A percentile compares a stretch with the other conserved stretches of the same genome.
These are phyloP conservation scores for Merodon equestris DNA, from an alignment of 2,888 invertebrate genomes.

Conservation along the genomic window DNA sequence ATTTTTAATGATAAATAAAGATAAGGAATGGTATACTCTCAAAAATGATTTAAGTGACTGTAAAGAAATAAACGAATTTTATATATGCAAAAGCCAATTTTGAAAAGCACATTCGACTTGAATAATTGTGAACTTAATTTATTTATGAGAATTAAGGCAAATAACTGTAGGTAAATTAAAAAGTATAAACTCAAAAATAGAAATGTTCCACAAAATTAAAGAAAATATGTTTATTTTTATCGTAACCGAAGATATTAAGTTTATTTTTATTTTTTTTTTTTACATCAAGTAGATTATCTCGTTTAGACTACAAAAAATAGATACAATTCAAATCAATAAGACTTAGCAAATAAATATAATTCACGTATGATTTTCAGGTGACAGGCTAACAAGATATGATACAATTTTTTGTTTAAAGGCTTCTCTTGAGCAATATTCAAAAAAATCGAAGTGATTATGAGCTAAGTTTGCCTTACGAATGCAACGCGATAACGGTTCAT, in stretches of 20 bases:
- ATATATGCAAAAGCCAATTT: neutral
- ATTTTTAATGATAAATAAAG: neutral
- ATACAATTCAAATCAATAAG: too few relatives aligned
- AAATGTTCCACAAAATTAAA: too few relatives aligned
- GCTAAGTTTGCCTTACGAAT: too few relatives aligned
- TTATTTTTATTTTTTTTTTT: conserved; percentile 18
- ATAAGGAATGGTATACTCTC: neutral
- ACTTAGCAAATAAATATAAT: too few relatives aligned
- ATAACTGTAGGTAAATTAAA: conserved; percentile 20
- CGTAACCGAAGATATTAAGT: conserved; percentile 23
- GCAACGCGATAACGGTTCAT: too few relatives aligned
- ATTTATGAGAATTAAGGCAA: conserved; percentile 20
- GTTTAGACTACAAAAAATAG: conserved; percentile 16
- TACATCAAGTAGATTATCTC: too few relatives aligned
- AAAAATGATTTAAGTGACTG: neutral
- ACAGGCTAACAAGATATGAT: too few relatives aligned
- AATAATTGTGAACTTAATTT: conserved; percentile 17
- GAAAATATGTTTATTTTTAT: too few relatives aligned
- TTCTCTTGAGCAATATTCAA: too few relatives aligned
- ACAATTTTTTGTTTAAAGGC: too few relatives aligned
- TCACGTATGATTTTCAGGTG: too few relatives aligned
- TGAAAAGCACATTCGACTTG: neutral
- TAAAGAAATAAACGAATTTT: conserved; percentile 1
- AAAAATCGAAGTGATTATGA: too few relatives aligned
- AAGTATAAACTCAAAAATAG: conserved; percentile 13